These are phyloP conservation scores for Leptinotarsa texana DNA, from an alignment of 1,140 invertebrate genomes.

Conservation along the genomic window DNA sequence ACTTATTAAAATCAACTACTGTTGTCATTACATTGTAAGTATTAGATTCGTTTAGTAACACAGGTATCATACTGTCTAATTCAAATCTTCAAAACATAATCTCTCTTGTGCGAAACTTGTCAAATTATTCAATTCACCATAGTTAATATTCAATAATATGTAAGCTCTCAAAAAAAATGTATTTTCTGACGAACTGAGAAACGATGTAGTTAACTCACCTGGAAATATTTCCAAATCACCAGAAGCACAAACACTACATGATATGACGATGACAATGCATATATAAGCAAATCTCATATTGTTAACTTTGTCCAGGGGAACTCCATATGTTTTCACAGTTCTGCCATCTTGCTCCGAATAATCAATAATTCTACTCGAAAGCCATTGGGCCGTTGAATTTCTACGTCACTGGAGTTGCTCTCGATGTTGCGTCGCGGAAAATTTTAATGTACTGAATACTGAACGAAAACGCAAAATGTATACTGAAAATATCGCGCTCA, in stretches of 20 bases:
- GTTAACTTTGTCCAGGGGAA: conserved; percentile 33
- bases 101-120: too few species aligned
- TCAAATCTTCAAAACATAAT: too few species aligned
- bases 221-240: conserved; percentile 42
- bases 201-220: conserved; percentile 34
- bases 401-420: conserved; percentile 39
- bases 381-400: conserved; percentile 40
- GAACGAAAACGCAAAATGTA: background rate
- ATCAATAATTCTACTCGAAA: conserved; percentile 44
- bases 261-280: conserved; percentile 44
- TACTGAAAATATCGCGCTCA: conserved; percentile 15
- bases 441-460: conserved; percentile 35
- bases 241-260: conserved; percentile 41
- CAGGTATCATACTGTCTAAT: too few species aligned
- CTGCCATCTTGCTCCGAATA: conserved; percentile 41
- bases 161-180: too few species aligned
- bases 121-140: too few species aligned
- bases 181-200: too few species aligned
- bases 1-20: too few species aligned
- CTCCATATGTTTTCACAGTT: conserved; percentile 48
- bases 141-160: too few species aligned
- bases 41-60: too few species aligned
- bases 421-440: conserved; percentile 17
- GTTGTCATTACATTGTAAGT: too few species aligned
- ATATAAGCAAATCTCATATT: conserved; percentile 46